Percentiles rank a stretch among this genome's conserved stretches.
Conservation (phyloP, 2,113 vertebrate genomes). For the Protomyctophum bolini region DNA sequence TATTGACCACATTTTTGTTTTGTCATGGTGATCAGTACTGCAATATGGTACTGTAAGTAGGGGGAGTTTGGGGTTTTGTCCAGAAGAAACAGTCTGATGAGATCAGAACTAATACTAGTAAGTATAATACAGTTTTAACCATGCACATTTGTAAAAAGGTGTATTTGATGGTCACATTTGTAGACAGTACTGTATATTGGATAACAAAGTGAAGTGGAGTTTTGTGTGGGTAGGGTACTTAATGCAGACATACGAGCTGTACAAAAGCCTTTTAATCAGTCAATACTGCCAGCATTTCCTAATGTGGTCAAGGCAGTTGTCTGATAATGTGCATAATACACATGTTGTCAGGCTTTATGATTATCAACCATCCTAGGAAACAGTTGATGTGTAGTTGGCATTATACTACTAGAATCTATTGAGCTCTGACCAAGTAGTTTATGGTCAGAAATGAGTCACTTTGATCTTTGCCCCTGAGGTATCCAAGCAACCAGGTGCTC, state of each 20-base stretch:
- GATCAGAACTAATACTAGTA: too few species aligned
- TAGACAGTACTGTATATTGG: too few species aligned
- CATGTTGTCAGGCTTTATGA: slow-evolving; percentile 56
- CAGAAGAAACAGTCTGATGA: too few species aligned
- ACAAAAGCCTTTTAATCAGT: slow-evolving; percentile 40
- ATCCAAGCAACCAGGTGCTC: slow-evolving; percentile 65
- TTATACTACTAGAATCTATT: slow-evolving; percentile 40
- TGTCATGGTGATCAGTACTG: too few species aligned
- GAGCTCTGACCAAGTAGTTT: slow-evolving; percentile 60
- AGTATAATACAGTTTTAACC: too few species aligned
- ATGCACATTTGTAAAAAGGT: too few species aligned
- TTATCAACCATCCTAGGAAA: slow-evolving; percentile 61
- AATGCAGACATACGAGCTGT: background rate
- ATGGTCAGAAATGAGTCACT: slow-evolving; percentile 56
- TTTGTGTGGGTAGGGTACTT: background rate
- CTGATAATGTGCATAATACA: slow-evolving; percentile 39
- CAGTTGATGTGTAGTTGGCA: slow-evolving; percentile 51
- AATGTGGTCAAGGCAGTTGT: slow-evolving; percentile 31
- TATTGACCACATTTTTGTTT: too few species aligned
- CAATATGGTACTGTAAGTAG: too few species aligned
- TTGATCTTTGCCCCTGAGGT: slow-evolving; percentile 70
- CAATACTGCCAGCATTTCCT: slow-evolving; percentile 42
- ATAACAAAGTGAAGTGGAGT: too few species aligned
- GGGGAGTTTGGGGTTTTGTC: too few species aligned
- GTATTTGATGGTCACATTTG: too few species aligned